Percentiles rank a stretch among this genome's conserved stretches.
phyloP scores from a whole-genome alignment of 2,888 invertebrate species.

The Notodonta ziczac region DNA sequence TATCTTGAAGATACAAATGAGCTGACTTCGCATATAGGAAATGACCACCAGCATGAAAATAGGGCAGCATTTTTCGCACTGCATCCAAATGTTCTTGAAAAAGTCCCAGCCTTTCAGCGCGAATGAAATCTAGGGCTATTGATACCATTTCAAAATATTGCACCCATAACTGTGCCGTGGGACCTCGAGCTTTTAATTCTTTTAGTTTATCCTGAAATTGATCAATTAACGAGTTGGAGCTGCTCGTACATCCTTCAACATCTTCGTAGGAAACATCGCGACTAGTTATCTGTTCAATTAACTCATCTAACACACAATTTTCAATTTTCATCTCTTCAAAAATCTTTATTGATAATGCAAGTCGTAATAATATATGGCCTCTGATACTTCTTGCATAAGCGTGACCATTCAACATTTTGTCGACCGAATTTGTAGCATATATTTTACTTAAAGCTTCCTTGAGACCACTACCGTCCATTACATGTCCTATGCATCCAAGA shows the following conservation, averaged over 20 bases:
- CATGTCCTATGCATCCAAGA: slow-evolving; percentile 46
- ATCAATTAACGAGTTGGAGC: slow-evolving; percentile 26
- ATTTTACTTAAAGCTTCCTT: slow-evolving; percentile 27
- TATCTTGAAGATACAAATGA: slow-evolving; percentile 44
- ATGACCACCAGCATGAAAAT: slow-evolving; percentile 53
- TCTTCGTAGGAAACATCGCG: slow-evolving; percentile 41
- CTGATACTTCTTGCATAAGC: slow-evolving; percentile 50
- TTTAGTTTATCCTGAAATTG: slow-evolving; percentile 34
- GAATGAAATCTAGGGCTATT: slow-evolving; percentile 41
- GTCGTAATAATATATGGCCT: slow-evolving; percentile 45
- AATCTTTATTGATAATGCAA: slow-evolving; percentile 30
- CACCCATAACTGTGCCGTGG: slow-evolving; percentile 50
- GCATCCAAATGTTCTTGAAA: slow-evolving; percentile 42
- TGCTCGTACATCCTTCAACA: slow-evolving; percentile 38
- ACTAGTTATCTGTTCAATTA: slow-evolving; percentile 39
- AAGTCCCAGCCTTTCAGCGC: slow-evolving; percentile 40
- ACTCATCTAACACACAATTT: slow-evolving; percentile 36
- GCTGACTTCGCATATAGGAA: slow-evolving; percentile 48
- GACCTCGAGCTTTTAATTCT: slow-evolving; percentile 33
- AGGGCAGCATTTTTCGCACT: slow-evolving; percentile 49
- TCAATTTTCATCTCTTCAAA: slow-evolving; percentile 42
- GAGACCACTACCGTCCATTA: slow-evolving; percentile 53
- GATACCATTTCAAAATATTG: slow-evolving; percentile 53
- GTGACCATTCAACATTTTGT: slow-evolving; percentile 49
- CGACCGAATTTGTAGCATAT: slow-evolving; percentile 46